Evolutionary conservation across 2,888 invertebrate genomes (phyloP).

Genomic region (Drosophila barbarae): DNA sequence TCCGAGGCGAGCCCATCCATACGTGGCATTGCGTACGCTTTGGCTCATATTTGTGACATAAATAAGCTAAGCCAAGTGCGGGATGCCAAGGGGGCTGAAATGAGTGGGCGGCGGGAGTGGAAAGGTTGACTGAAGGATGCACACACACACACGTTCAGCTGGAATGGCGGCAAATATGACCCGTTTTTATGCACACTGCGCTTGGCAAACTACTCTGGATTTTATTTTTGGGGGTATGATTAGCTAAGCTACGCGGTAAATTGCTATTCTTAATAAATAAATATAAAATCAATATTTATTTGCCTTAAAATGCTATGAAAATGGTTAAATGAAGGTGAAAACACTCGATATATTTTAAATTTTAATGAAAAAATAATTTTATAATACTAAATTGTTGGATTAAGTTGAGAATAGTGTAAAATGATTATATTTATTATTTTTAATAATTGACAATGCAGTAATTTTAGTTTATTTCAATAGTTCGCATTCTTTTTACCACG

Average conservation of each 20-base stretch:
- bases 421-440: no score
- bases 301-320: no score
- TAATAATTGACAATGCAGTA: no score
- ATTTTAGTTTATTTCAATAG: no score
- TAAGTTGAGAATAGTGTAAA: no score
- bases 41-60: slow-evolving; percentile 73
- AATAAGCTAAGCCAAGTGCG: slow-evolving; percentile 61
- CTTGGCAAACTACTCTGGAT: slow-evolving; percentile 4
- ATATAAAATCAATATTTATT: no score
- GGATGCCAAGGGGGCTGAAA: background rate
- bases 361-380: no score
- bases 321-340: no score
- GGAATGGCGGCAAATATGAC: slow-evolving; percentile 64
- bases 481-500: background rate
- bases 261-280: background rate
- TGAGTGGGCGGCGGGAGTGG: background rate
- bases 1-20: slow-evolving; percentile 60
- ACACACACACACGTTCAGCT: slow-evolving; percentile 17
- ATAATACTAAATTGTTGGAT: no score
- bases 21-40: slow-evolving; percentile 70
- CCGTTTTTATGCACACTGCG: slow-evolving; percentile 52
- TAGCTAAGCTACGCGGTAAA: background rate
- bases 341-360: no score
- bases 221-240: background rate
- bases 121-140: slow-evolving; percentile 1